Evolutionary conservation across 2,797 vertebrate genomes (phyloP), one percentile per base, ranked within the genome.

Genomic region (Hemibagrus guttatus): DNA sequence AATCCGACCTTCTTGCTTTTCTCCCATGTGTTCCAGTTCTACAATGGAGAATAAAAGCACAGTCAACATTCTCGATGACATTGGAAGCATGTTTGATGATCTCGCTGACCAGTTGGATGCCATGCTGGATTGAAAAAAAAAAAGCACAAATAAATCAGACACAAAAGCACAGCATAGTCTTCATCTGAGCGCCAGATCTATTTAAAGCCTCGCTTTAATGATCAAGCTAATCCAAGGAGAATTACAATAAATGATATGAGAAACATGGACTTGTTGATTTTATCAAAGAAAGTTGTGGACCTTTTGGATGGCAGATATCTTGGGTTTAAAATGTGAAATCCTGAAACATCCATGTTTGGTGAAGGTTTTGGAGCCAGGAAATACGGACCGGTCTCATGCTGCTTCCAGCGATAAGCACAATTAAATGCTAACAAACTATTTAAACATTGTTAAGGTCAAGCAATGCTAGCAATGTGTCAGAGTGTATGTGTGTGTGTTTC

Each of bases 61-160:
- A 0, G 97, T 96, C 90, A 99, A 97, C 95, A 99, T 99, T 90
- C 94, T 99, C 91, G 98, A 99, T 0, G 98, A 99, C 95, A 99
- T 99, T 6, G 98, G 98, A 93, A 99, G 96, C 96, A 99, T 99
- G 98, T 99, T 99, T 26, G 97, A 99, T 21, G 98, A 99, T 94
- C 95, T 99, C 90, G 97, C 98, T 0, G 98, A 99, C 94, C 97
- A 99, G 91, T 93, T 98, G 95, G 98, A 99, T 21, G 97, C 98
- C 88, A 99, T 99, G 97, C 94, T 98, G 91, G 97, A 99, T 94
- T 98, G 96, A 98, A 92, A 17, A 59, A 17, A 59, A 66, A 86
- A 61, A 83, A 71, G 69, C 74, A 84, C 69, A 63, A 49, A 28
- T 81, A 68, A 26, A 85, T 28, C 39, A 71, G 58, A 56, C 19